Conservation (phyloP, 2,113 vertebrate species). For the Poicephalus meyeri region DNA sequence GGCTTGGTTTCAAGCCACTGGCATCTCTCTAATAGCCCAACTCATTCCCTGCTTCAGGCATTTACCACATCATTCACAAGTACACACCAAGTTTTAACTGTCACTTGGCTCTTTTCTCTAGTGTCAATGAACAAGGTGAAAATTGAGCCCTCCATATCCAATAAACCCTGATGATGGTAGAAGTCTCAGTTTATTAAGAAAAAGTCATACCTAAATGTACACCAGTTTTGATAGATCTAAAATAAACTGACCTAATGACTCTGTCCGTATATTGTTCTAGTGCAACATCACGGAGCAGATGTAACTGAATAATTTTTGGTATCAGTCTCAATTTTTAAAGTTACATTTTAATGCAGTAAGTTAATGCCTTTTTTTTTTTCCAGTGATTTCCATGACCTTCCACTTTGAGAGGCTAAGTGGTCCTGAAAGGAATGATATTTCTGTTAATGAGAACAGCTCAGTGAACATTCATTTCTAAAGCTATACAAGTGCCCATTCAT, state of each 20-base stretch:
- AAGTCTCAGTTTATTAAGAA: not conserved
- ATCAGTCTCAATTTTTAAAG: not conserved
- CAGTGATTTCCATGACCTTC: not conserved
- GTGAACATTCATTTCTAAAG: not conserved
- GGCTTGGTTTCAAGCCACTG: not conserved
- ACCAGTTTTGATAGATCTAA: not conserved
- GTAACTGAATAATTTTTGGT: not conserved
- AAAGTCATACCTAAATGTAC: not conserved
- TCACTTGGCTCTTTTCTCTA: not conserved
- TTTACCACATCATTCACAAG: not conserved
- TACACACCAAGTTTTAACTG: not conserved
- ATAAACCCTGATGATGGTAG: not conserved
- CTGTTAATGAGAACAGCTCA: not conserved
- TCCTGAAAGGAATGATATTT: not conserved
- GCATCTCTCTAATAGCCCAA: not conserved
- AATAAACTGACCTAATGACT: not conserved
- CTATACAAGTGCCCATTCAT: not conserved
- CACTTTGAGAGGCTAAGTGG: not conserved
- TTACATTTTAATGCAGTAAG: not conserved
- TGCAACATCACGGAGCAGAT: not conserved
- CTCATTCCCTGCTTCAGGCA: not conserved
- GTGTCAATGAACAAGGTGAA: not conserved
- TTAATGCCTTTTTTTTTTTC: not conserved
- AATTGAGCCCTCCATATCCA: not conserved
- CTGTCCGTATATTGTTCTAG: not conserved